A percentile compares a stretch with the other conserved stretches of the same genome.
phyloP scores from a whole-genome alignment of 2,113 vertebrate genomes.

The Myotis lucifugus region DNA sequence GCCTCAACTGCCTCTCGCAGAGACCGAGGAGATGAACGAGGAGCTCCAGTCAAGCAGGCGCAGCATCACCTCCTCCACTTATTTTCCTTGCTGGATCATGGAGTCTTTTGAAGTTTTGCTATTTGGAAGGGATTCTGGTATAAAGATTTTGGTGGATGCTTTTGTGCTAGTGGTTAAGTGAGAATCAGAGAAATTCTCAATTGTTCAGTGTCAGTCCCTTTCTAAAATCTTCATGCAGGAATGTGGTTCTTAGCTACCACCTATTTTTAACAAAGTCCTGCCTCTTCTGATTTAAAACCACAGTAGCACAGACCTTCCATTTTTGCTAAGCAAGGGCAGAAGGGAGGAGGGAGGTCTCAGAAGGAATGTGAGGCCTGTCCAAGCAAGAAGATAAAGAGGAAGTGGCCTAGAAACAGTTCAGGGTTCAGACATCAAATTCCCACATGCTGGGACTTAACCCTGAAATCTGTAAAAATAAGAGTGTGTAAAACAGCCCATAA shows the following conservation, averaged over 20 bases:
- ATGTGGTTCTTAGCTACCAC: neutral
- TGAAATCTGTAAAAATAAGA: neutral
- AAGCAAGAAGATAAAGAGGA: neutral
- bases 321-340: neutral
- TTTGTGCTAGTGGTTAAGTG: neutral
- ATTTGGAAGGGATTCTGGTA: neutral
- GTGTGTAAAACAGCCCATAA: neutral
- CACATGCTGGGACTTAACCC: neutral
- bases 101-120: neutral
- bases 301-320: neutral
- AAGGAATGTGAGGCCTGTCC: neutral
- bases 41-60: neutral
- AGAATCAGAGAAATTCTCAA: neutral
- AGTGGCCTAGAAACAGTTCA: neutral
- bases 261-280: slow-evolving; percentile 17
- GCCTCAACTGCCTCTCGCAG: neutral
- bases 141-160: neutral
- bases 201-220: neutral
- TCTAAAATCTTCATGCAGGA: slow-evolving; percentile 7
- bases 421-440: neutral
- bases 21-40: neutral
- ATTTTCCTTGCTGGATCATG: neutral
- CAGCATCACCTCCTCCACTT: neutral
- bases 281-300: neutral
- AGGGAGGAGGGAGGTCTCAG: neutral